A percentile compares a stretch with the other conserved stretches of the same genome.
These are phyloP conservation scores for Parochlus steinenii DNA, from an alignment of 2,888 invertebrate genomes.

Conservation along the genomic window DNA sequence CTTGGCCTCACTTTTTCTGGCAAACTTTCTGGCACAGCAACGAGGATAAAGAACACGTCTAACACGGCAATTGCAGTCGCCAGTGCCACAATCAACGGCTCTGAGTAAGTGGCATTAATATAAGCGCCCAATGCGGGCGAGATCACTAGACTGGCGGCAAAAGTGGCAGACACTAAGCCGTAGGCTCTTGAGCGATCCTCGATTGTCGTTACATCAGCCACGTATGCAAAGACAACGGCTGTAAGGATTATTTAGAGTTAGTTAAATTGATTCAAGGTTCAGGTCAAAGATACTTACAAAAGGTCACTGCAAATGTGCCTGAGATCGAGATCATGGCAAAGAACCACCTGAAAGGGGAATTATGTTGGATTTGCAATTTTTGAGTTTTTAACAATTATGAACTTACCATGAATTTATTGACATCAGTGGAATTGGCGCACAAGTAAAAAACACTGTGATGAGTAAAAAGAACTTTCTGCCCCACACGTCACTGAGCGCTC, in stretches of 20 bases:
- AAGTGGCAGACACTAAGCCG: constrained; percentile 95
- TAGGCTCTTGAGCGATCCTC: constrained; percentile 89
- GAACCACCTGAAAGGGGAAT: constrained; percentile 55
- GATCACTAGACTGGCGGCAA: constrained; percentile 94
- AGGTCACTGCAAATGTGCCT: constrained; percentile 97
- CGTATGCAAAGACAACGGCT: constrained; percentile 98
- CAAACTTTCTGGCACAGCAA: constrained; percentile 95
- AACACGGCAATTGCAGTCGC: constrained; percentile 91
- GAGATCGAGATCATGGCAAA: constrained; percentile 98
- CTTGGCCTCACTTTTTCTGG: constrained; percentile 72
- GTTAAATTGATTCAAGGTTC: too few species aligned
- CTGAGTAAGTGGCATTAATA: constrained; percentile 69
- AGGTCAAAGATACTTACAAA: too few species aligned
- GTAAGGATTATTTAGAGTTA: too few species aligned
- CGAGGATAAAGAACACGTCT: constrained; percentile 95
- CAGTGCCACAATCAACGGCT: constrained; percentile 76
- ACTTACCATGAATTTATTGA: constrained; percentile 90
- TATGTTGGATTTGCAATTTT: constrained; percentile 12
- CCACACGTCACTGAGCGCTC: constrained; percentile 96
- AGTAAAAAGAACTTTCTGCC: constrained; percentile 95
- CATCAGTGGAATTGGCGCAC: constrained; percentile 97
- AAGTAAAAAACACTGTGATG: constrained; percentile 96
- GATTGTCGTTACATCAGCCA: constrained; percentile 97
- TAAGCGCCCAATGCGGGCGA: constrained; percentile 92
- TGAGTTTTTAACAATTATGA: constrained; percentile 5